Base-by-base conservation (phyloP, 2,797 vertebrate species). In the Balearica regulorum region DNA sequence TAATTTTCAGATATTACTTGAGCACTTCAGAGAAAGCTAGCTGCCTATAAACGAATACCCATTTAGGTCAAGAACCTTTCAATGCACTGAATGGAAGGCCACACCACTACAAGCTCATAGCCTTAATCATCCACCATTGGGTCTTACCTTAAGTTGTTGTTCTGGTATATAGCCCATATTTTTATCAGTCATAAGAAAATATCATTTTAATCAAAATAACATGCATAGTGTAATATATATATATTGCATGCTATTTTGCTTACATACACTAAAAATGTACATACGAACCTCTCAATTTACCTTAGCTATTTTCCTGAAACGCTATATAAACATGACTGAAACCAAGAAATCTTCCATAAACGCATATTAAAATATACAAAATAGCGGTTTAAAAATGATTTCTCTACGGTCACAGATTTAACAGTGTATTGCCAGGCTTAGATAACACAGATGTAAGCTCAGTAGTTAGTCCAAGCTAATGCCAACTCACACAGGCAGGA, bases 391-490 rank as follows among this genome's bases (percentile, higher is more conserved):
- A 53, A 71, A 90, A 89, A 62, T 35, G 9, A 68, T 79, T 96
- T 87, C 54, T 81, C 73, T 37, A 2, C 22, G 55, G 43, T 90
- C 31, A 73, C 51, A 94, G 54, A 79, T 72, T 87, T 93, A 87
- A 87, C 31, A 55, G 33, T 14, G 16, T 60, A 69, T 55, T 89
- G 77, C 65, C 90, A 96, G 58, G 69, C 73, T 92, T 84, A 92
- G 86, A 57, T 88, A 96, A 88, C 80, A 92, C 62, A 90, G 89
- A 96, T 20, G 16, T 89, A 93, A 95, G 33, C 70, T 93, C 90
- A 93, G 39, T 25, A 92, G 87, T 88, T 78, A 80, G 92, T 84
- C 54, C 73, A 86, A 72, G 70, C 58, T 78, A 91, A 84, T 83
- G 90, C 66, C 88, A 96, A 37, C 69, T 94, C 80, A 80, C 76